A percentile compares a stretch with the other conserved stretches of the same genome.
Evolutionary conservation across 2,888 invertebrate species (phyloP).

Genomic region (Pterostichus niger): DNA sequence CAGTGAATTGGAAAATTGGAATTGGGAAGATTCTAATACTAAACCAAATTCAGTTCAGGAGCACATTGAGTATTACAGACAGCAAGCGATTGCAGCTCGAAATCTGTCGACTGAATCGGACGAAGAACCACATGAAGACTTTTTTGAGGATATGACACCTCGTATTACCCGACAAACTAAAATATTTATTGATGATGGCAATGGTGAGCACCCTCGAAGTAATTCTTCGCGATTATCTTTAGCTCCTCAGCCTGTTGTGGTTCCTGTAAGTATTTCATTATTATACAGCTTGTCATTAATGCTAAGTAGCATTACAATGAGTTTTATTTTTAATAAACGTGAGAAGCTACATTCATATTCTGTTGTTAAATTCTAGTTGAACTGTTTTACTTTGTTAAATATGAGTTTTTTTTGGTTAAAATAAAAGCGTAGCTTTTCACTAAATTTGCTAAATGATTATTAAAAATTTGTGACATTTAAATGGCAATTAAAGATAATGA

Average conservation of each 20-base stretch:
- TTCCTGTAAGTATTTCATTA: slow-evolving; percentile 46
- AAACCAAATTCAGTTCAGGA: slow-evolving; percentile 80
- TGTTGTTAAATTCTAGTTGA: too few species aligned
- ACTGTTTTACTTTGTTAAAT: too few species aligned
- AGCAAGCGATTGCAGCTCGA: slow-evolving; percentile 75
- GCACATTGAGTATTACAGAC: slow-evolving; percentile 83
- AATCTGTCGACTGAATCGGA: slow-evolving; percentile 75
- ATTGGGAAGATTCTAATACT: slow-evolving; percentile 79
- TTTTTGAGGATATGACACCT: slow-evolving; percentile 83
- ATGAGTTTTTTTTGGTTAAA: too few species aligned
- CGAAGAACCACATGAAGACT: slow-evolving; percentile 78
- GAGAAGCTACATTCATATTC: too few species aligned
- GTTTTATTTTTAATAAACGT: too few species aligned
- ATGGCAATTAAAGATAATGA: too few species aligned
- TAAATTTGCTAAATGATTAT: too few species aligned
- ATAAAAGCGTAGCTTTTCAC: too few species aligned
- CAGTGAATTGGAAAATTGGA: slow-evolving; percentile 78
- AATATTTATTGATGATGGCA: slow-evolving; percentile 76
- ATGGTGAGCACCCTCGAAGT: slow-evolving; percentile 69
- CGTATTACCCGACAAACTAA: slow-evolving; percentile 81
- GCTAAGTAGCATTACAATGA: too few species aligned
- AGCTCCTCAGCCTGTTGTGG: slow-evolving; percentile 68
- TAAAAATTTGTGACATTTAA: too few species aligned
- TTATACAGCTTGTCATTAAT: neutral
- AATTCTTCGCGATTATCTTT: slow-evolving; percentile 72